A percentile compares a stretch with the other conserved stretches of the same genome.
Conservation (phyloP, 2,113 vertebrate genomes). For the Delphinapterus leucas region DNA sequence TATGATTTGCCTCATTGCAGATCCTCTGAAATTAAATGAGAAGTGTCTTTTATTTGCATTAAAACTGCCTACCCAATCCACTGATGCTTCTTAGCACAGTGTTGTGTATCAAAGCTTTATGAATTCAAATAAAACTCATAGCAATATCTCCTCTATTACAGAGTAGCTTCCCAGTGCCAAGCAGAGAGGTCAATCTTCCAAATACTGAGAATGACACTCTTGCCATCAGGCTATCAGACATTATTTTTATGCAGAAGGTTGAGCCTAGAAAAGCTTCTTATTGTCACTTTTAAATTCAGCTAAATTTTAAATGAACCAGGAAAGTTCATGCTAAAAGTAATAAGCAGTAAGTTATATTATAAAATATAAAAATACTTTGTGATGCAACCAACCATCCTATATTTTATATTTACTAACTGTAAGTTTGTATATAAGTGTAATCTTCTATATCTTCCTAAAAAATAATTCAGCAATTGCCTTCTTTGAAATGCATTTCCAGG, state of each 20-base stretch:
- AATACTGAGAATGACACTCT: neutral
- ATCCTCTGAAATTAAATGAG: constrained; percentile 53
- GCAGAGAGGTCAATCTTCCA: neutral
- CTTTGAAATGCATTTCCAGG: neutral
- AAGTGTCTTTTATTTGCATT: constrained; percentile 56
- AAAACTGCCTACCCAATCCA: neutral
- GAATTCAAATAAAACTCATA: neutral
- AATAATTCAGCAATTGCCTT: neutral
- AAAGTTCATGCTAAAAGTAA: neutral
- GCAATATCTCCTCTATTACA: neutral
- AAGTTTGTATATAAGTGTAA: neutral
- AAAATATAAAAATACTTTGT: neutral
- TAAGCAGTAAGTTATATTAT: neutral
- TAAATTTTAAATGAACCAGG: constrained; percentile 1
- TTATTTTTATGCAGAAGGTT: neutral
- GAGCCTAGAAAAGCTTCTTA: neutral
- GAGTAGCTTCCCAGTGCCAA: neutral
- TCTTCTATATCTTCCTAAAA: neutral
- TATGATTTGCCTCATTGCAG: constrained; percentile 34
- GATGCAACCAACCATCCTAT: neutral
- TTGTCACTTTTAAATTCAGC: constrained; percentile 2
- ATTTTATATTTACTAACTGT: neutral
- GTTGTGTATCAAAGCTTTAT: neutral
- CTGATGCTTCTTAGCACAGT: neutral
- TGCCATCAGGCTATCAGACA: neutral